phyloP scores from a whole-genome alignment of 2,797 vertebrate genomes.

The Liparis tanakae region DNA sequence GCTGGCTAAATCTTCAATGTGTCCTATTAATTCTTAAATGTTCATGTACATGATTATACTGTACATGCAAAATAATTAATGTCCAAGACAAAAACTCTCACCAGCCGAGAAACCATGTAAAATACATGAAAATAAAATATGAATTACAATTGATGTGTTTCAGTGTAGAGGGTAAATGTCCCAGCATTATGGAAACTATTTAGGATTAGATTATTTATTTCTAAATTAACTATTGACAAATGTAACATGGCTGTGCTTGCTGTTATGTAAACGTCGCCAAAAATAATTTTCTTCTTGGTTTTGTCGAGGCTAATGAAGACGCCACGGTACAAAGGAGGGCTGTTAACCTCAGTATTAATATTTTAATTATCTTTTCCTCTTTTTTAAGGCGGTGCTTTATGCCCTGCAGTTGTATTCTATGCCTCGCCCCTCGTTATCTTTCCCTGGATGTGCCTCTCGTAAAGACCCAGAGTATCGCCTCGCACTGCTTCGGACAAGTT shows the following conservation, averaged over 20 bases:
- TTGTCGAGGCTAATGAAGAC: neutral
- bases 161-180: neutral
- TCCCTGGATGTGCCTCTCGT: neutral
- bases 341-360: neutral
- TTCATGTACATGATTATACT: too few species aligned
- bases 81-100: neutral
- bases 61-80: too few species aligned
- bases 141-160: neutral
- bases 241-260: neutral
- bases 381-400: neutral
- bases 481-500: neutral
- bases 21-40: neutral
- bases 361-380: neutral
- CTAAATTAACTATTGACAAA: too few species aligned
- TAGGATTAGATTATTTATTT: too few species aligned
- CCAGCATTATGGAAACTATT: too few species aligned
- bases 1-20: neutral
- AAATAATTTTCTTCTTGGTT: constrained; percentile 8
- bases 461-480: neutral
- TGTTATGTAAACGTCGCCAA: neutral
- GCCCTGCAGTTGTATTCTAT: neutral
- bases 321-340: too few species aligned
- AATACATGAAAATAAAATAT: neutral
- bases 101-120: neutral
- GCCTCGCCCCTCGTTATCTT: neutral